These are phyloP conservation scores for Stegastes partitus DNA, from an alignment of 2,113 vertebrate genomes.

Conservation along the genomic window DNA sequence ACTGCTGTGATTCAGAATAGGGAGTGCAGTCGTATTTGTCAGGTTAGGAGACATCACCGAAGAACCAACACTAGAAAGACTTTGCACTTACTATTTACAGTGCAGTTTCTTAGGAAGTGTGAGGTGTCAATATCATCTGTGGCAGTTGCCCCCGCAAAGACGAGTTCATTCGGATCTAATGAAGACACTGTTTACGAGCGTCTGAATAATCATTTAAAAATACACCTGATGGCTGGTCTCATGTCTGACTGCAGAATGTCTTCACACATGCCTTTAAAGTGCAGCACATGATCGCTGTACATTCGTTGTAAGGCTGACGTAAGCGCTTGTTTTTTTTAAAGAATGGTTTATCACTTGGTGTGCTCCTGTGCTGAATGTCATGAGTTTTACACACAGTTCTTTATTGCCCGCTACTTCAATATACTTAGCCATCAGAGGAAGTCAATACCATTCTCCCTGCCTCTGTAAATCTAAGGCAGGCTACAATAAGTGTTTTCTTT, in stretches of 20 bases:
- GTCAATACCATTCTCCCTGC: conserved; percentile 39
- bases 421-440: conserved; percentile 42
- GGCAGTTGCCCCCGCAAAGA: neutral
- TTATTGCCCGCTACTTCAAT: conserved; percentile 54
- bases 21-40: neutral
- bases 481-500: conserved; percentile 23
- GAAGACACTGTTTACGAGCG: conserved; percentile 18
- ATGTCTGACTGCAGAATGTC: neutral
- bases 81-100: neutral
- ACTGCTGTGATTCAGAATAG: conserved; percentile 18
- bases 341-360: conserved; percentile 9
- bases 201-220: conserved; percentile 31
- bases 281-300: neutral
- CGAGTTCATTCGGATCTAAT: conserved; percentile 15
- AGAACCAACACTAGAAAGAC: neutral
- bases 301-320: conserved; percentile 2
- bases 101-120: neutral
- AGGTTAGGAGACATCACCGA: no score
- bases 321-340: conserved; percentile 9
- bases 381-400: conserved; percentile 48
- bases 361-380: conserved; percentile 28
- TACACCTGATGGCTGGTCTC: neutral
- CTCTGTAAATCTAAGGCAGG: conserved; percentile 49
- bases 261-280: neutral
- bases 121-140: neutral